Percentiles rank a stretch among this genome's conserved stretches.
phyloP scores from a whole-genome alignment of 1,140 invertebrate genomes.

The Zaprionus kolodkinae region DNA sequence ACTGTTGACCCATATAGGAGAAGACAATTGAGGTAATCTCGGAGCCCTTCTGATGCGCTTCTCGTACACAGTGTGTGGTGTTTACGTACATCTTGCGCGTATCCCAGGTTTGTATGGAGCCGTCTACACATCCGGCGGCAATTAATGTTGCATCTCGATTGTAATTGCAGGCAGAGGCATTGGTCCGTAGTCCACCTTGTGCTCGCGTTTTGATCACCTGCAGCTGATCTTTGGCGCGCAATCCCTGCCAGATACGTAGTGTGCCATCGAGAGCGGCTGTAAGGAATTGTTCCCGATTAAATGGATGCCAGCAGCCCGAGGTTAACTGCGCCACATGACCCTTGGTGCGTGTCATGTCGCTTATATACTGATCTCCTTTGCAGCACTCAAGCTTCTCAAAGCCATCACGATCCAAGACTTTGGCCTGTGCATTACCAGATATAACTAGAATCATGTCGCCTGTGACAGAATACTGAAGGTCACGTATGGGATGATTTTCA shows the following conservation, averaged over 20 bases:
- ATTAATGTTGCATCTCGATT: slow-evolving; percentile 95
- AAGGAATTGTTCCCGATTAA: slow-evolving; percentile 95
- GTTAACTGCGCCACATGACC: slow-evolving; percentile 97
- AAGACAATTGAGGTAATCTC: slow-evolving; percentile 95
- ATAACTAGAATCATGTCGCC: slow-evolving; percentile 97
- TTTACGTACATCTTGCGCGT: slow-evolving; percentile 93
- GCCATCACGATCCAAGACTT: slow-evolving; percentile 97
- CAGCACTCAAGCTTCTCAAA: slow-evolving; percentile 98
- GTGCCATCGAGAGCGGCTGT: slow-evolving; percentile 97
- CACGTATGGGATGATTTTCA: slow-evolving; percentile 97
- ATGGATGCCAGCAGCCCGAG: slow-evolving; percentile 97
- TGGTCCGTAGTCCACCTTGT: slow-evolving; percentile 94
- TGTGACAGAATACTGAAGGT: slow-evolving; percentile 95
- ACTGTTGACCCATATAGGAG: slow-evolving; percentile 92
- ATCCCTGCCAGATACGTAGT: slow-evolving; percentile 94
- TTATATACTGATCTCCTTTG: slow-evolving; percentile 98
- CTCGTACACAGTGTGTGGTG: slow-evolving; percentile 90
- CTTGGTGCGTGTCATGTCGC: slow-evolving; percentile 97
- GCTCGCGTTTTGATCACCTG: slow-evolving; percentile 95
- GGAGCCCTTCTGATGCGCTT: slow-evolving; percentile 91
- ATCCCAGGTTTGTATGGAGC: slow-evolving; percentile 99
- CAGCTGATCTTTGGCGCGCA: slow-evolving; percentile 90
- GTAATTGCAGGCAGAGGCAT: slow-evolving; percentile 93
- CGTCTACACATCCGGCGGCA: slow-evolving; percentile 96
- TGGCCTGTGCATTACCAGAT: slow-evolving; percentile 96